phyloP scores from a whole-genome alignment of 2,888 invertebrate species.

The Balanococcus diminutus region DNA sequence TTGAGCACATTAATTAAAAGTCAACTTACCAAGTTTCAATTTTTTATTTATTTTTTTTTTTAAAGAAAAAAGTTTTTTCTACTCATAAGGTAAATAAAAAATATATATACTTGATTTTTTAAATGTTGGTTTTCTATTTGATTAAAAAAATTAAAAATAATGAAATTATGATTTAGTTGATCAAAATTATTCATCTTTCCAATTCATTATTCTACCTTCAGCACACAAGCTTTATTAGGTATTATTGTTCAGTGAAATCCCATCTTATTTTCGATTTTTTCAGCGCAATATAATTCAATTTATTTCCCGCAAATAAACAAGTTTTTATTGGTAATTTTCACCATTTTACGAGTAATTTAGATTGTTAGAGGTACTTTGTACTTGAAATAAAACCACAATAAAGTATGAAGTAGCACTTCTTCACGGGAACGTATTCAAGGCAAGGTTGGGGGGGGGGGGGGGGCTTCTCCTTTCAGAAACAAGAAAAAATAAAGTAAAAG shows the following conservation, averaged over 20 bases:
- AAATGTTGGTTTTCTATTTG: no score
- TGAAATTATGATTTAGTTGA: neutral
- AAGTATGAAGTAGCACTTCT: neutral
- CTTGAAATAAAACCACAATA: neutral
- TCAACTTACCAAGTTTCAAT: no score
- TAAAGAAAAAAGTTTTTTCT: neutral
- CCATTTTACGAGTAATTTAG: conserved; percentile 13
- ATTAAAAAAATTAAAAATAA: no score
- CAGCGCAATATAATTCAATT: neutral
- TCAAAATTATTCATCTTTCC: neutral
- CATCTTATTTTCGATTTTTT: neutral
- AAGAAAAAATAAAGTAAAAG: no score
- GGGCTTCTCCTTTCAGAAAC: no score
- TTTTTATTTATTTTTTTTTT: no score
- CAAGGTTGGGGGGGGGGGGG: no score
- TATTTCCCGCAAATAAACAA: neutral
- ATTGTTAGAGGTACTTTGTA: neutral
- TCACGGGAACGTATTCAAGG: no score
- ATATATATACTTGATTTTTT: neutral
- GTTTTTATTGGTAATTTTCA: neutral
- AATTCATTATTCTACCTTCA: neutral
- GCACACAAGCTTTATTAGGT: neutral
- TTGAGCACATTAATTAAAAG: no score
- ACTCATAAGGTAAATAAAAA: neutral
- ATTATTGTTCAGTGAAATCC: neutral